A percentile compares a stretch with the other conserved stretches of the same genome.
Conservation (phyloP, 1,140 invertebrate genomes). For the Holotrichia oblita region DNA sequence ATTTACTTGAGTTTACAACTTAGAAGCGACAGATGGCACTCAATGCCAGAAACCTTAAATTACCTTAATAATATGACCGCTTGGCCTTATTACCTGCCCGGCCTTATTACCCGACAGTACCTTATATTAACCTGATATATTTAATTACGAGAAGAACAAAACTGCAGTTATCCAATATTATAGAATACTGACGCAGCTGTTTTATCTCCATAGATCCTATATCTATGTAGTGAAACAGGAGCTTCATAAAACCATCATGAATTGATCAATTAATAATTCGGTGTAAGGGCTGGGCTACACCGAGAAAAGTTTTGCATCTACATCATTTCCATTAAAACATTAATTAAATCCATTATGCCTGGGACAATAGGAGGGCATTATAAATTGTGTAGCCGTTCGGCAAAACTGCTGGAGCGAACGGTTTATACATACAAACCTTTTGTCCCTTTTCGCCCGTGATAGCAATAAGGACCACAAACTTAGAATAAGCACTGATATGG, state of each 20-base stretch:
- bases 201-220: too few relatives aligned
- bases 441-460: background rate
- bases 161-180: too few relatives aligned
- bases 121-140: too few relatives aligned
- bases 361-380: slow-evolving; percentile 22
- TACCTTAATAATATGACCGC: too few relatives aligned
- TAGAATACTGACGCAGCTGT: too few relatives aligned
- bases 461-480: background rate
- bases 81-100: background rate
- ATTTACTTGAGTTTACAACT: too few relatives aligned
- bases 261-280: background rate
- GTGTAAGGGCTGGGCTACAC: background rate
- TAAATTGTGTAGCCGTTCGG: slow-evolving; percentile 22
- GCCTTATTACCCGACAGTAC: too few relatives aligned
- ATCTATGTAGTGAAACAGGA: too few relatives aligned
- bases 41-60: too few relatives aligned
- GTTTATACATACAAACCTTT: background rate
- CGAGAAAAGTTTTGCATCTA: background rate
- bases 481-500: too few relatives aligned
- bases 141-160: too few relatives aligned
- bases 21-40: too few relatives aligned
- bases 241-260: background rate
- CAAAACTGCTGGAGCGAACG: background rate
- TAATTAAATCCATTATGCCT: slow-evolving; percentile 31
- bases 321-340: slow-evolving; percentile 24